Evolutionary conservation across 2,888 invertebrate genomes (phyloP).

Genomic region (Orchesella flavescens): DNA sequence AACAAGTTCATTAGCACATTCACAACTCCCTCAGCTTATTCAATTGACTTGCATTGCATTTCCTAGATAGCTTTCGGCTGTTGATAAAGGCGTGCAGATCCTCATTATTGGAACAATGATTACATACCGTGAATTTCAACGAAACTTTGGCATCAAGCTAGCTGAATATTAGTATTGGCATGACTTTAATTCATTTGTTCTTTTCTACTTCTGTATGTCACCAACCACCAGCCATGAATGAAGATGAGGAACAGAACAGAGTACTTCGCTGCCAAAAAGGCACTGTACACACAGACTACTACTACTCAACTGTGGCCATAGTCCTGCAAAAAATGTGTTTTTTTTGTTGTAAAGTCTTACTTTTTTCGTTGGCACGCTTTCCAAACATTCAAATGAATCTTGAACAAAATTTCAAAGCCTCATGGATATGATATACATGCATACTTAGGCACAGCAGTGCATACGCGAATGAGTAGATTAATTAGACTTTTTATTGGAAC

Average conservation of each 20-base stretch:
- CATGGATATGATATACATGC: no score
- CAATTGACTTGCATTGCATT: constrained; percentile 50
- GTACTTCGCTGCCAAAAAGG: constrained; percentile 2
- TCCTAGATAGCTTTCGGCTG: constrained; percentile 52
- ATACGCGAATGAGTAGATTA: constrained; percentile 5
- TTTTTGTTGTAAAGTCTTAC: no score
- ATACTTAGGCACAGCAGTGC: no score
- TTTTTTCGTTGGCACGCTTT: no score
- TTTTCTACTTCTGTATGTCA: not conserved
- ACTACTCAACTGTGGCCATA: no score
- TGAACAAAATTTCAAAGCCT: no score
- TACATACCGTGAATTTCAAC: not conserved
- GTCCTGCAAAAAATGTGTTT: no score
- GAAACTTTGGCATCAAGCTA: no score
- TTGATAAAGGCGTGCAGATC: constrained; percentile 41
- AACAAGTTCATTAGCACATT: constrained; percentile 64
- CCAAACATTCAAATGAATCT: no score
- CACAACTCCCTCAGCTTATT: constrained; percentile 33
- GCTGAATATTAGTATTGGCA: no score
- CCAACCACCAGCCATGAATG: constrained; percentile 13
- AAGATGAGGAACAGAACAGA: constrained; percentile 6
- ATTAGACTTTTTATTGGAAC: constrained; percentile 56
- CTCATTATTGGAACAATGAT: constrained; percentile 41
- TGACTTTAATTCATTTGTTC: no score
- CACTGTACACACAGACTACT: not conserved